Percentiles rank a stretch among this genome's conserved stretches.
Evolutionary conservation across 2,888 invertebrate species (phyloP).

Genomic region (Protula sp.): DNA sequence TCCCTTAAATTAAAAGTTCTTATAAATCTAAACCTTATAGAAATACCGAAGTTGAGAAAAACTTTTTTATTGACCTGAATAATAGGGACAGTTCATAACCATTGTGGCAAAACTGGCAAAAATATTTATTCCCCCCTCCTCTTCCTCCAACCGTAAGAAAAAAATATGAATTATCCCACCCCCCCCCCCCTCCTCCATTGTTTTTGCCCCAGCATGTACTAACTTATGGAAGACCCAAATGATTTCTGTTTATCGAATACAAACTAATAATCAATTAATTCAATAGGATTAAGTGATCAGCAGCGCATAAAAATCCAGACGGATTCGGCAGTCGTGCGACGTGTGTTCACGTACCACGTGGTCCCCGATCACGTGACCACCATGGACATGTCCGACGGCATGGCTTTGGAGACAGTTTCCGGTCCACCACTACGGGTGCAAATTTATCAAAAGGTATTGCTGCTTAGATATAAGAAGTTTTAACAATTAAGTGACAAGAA

Average conservation of each 20-base stretch:
- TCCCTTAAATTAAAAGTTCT: too few relatives aligned
- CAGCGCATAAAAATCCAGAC: background rate
- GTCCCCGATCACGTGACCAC: slow-evolving; percentile 52
- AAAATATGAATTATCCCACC: too few relatives aligned
- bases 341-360: slow-evolving; percentile 55
- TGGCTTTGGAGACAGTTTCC: slow-evolving; percentile 32
- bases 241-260: background rate
- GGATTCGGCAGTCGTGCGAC: slow-evolving; percentile 27
- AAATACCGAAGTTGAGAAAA: too few relatives aligned
- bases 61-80: too few relatives aligned
- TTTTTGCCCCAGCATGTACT: background rate
- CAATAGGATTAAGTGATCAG: background rate
- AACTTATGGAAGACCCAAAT: background rate
- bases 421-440: background rate
- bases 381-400: slow-evolving; percentile 53
- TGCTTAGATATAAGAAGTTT: too few relatives aligned
- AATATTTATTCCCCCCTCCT: too few relatives aligned
- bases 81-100: too few relatives aligned
- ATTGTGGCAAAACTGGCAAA: too few relatives aligned
- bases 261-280: background rate
- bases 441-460: background rate
- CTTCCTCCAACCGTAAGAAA: too few relatives aligned
- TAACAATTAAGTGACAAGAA: too few relatives aligned
- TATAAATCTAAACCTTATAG: too few relatives aligned
- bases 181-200: background rate